phyloP scores from a whole-genome alignment of 2,797 vertebrate genomes.

The Molossus molossus region DNA sequence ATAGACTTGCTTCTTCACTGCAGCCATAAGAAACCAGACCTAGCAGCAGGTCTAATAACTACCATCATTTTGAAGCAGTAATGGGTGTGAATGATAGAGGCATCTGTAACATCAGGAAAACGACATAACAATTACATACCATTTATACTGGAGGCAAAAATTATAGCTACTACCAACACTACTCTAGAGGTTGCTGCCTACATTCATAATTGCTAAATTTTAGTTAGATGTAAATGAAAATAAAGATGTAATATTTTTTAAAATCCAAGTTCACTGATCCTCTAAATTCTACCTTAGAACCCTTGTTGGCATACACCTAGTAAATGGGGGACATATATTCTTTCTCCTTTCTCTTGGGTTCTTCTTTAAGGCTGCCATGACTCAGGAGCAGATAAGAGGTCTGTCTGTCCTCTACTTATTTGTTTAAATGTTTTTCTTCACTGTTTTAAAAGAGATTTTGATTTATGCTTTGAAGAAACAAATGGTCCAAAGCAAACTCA shows the following conservation, averaged over 20 bases:
- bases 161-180: neutral
- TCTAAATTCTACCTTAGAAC: slow-evolving; percentile 7
- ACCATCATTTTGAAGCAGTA: neutral
- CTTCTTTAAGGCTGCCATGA: neutral
- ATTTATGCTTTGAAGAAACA: slow-evolving; percentile 44
- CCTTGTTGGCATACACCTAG: neutral
- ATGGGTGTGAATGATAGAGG: neutral
- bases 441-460: slow-evolving; percentile 28
- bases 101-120: neutral
- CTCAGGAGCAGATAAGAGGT: neutral
- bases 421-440: neutral
- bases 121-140: neutral
- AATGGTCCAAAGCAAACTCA: neutral
- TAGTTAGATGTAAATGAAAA: slow-evolving; percentile 41
- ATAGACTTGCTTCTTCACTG: neutral
- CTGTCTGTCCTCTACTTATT: neutral
- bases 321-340: neutral
- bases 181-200: neutral
- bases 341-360: neutral
- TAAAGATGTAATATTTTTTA: slow-evolving; percentile 26
- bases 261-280: neutral
- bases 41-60: neutral
- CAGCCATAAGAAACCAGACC: neutral
- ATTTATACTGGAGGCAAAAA: neutral
- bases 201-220: slow-evolving; percentile 19